A percentile compares a stretch with the other conserved stretches of the same genome.
Conservation (phyloP, 1,140 invertebrate species). For the Platyscapa corneri region DNA sequence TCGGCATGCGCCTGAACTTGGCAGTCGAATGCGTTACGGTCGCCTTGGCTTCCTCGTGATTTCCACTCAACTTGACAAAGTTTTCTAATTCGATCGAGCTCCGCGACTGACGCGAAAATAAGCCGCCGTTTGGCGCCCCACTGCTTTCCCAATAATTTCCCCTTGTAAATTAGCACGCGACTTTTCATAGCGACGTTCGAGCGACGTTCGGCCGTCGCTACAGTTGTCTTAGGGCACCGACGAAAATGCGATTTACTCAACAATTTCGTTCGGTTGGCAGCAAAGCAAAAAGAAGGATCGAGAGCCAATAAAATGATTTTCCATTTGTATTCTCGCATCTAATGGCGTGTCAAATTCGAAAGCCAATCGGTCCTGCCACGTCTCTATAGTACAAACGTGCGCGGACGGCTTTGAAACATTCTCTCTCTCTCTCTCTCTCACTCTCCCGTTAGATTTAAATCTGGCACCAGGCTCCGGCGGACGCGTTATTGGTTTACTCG, state of each 20-base stretch:
- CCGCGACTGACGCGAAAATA: no score
- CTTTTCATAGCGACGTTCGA: not conserved
- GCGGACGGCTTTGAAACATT: conserved; percentile 62
- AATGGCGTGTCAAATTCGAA: conserved; percentile 71
- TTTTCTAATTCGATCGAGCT: no score
- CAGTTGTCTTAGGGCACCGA: no score
- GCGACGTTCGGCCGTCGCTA: not conserved
- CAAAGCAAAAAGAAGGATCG: not conserved
- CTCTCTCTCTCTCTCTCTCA: not conserved
- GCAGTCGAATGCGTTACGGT: no score
- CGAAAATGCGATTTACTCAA: conserved; percentile 2
- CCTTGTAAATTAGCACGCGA: no score
- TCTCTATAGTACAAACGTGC: conserved; percentile 27
- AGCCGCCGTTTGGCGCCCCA: no score
- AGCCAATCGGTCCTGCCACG: conserved; percentile 24
- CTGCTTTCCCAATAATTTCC: no score
- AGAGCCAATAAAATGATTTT: conserved; percentile 48
- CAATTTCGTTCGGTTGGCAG: not conserved
- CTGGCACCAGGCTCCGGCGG: conserved; percentile 69
- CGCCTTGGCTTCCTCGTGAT: not conserved
- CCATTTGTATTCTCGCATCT: conserved; percentile 56
- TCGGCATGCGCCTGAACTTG: no score
- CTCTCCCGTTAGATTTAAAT: conserved; percentile 68
- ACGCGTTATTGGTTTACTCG: conserved; percentile 75
- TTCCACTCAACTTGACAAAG: not conserved